Evolutionary conservation across 2,113 vertebrate species (phyloP).

Genomic region (Seriola dumerili): DNA sequence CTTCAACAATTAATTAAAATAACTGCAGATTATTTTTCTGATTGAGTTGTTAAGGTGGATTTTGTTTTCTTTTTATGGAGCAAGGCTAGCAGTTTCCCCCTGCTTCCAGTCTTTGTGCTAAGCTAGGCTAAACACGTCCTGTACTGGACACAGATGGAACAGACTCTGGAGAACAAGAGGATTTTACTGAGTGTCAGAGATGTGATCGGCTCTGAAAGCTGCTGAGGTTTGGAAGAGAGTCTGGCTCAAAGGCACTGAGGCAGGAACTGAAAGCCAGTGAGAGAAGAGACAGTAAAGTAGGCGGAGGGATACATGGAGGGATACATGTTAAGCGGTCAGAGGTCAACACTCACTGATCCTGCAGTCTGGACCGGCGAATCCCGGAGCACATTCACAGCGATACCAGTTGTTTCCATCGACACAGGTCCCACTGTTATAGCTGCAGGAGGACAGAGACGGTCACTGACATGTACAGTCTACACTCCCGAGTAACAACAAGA

Average conservation of each 20-base stretch:
- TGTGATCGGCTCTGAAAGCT: background rate
- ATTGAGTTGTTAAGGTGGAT: too few relatives aligned
- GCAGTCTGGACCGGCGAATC: constrained; percentile 92
- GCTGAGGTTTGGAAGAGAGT: background rate
- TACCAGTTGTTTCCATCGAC: constrained; percentile 96
- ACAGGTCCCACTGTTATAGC: constrained; percentile 89
- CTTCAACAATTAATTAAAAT: too few relatives aligned
- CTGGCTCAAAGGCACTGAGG: background rate
- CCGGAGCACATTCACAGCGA: constrained; percentile 91
- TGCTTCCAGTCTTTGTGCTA: too few relatives aligned
- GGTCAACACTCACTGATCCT: constrained; percentile 90
- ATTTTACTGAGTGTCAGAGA: too few relatives aligned
- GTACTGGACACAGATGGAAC: too few relatives aligned
- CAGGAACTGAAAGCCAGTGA: background rate
- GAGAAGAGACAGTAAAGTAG: background rate
- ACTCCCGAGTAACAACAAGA: background rate
- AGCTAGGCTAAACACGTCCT: too few relatives aligned
- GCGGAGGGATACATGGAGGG: background rate
- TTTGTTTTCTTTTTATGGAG: too few relatives aligned
- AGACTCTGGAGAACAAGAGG: too few relatives aligned
- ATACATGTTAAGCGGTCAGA: background rate
- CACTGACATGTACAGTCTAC: background rate
- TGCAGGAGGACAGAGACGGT: constrained; percentile 21
- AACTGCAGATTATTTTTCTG: too few relatives aligned
- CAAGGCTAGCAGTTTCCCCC: too few relatives aligned